Conservation (phyloP, 2,888 invertebrate genomes). For the Chesias legatella region DNA sequence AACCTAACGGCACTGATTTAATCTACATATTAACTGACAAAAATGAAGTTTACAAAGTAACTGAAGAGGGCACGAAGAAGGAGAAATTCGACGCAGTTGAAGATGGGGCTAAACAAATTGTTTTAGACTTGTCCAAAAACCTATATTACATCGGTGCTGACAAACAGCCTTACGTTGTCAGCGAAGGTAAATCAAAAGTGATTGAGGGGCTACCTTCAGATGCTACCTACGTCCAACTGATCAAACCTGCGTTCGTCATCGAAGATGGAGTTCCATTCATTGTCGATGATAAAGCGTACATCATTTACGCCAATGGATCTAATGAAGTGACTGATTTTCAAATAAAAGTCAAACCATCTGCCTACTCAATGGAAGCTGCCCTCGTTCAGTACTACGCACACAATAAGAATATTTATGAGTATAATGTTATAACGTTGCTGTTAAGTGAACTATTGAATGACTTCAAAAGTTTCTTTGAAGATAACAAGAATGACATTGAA, state of each 20-base stretch:
- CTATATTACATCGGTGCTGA: conserved; percentile 48
- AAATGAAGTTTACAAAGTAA: conserved; percentile 50
- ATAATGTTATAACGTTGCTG: conserved; percentile 41
- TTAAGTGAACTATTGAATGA: conserved; percentile 30
- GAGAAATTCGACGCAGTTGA: conserved; percentile 41
- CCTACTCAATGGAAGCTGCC: conserved; percentile 47
- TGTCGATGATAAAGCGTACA: conserved; percentile 40
- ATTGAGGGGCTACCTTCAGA: conserved; percentile 48
- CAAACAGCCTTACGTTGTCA: conserved; percentile 43
- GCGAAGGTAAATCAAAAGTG: conserved; percentile 37
- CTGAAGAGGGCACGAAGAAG: conserved; percentile 49
- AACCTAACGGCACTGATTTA: conserved; percentile 40
- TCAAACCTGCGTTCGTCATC: conserved; percentile 47
- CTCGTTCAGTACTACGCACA: conserved; percentile 52
- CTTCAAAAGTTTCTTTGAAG: conserved; percentile 35
- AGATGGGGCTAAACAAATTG: conserved; percentile 50
- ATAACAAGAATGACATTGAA: conserved; percentile 37
- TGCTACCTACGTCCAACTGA: conserved; percentile 35
- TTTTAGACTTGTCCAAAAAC: conserved; percentile 51
- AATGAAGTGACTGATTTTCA: conserved; percentile 33
- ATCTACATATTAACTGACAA: conserved; percentile 54
- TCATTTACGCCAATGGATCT: conserved; percentile 45
- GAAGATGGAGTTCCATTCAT: conserved; percentile 43
- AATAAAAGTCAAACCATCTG: conserved; percentile 44
- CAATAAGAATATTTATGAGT: conserved; percentile 60